Base-by-base conservation (phyloP, 2,797 vertebrate species). In the Parauchenoglanis ngamensis region DNA sequence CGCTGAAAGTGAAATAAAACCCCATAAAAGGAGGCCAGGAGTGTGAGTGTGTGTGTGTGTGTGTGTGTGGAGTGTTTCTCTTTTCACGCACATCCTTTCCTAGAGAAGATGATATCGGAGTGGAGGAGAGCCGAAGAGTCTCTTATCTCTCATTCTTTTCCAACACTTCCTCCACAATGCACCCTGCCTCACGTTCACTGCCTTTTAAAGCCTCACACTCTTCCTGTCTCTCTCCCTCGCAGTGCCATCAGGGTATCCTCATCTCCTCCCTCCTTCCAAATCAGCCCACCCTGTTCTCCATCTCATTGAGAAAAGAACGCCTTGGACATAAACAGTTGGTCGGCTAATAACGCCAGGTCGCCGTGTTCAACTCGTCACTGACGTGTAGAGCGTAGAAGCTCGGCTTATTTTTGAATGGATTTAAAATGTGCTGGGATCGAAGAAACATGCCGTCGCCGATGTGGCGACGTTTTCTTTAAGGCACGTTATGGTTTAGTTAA, bases 21-120 rank as follows among this genome's bases (percentile, higher is more conserved):
- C 83, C 84, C 85, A 72, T 90, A 87, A 87, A 90, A 88, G 90
- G 90, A 59, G 8, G 52, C 28, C 77, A 46, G 12, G 70, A 83
- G 63, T 46, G 63, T 46, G 59, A 44, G 31, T 31, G 31, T 31
- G 31, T 31, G 31, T 31, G 31, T 31, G 31, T 31, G 31, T 19
- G 23, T 57, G 31, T n/a, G 25, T n/a, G 52, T 54, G 21, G 35
- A 25, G 78, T 56, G 31, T 57, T 61, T 65, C 28, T 80, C 77
- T 28, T 56, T 54, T 52, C 61, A n/a, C 52, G 7, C 46, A 49
- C 79, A 77, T 85, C n/a, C 57, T n/a, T 87, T 87, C 52, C 63
- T 68, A 73, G 80, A 86, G 28, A 82, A 86, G 85, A 87, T 83
- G 23, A 83, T 84, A 84, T 89, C 83, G 68, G 19, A 49, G 7